Evolutionary conservation across 2,113 vertebrate genomes (phyloP).

Genomic region (Pandion haliaetus): DNA sequence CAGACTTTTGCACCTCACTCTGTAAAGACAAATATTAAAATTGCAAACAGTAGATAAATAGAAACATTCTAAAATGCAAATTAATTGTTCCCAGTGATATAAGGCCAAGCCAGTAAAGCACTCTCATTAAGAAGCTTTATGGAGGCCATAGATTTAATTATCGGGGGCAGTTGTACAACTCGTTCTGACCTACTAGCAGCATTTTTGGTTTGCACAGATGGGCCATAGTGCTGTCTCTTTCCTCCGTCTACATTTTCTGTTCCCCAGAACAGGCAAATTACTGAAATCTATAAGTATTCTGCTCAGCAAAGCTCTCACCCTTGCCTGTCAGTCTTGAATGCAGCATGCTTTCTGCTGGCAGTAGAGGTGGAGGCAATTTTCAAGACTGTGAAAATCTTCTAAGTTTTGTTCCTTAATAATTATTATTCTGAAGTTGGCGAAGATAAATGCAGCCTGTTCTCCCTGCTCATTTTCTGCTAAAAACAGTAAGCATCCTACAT

Average conservation of each 20-base stretch:
- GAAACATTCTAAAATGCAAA: constrained; percentile 40
- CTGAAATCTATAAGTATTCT: constrained; percentile 38
- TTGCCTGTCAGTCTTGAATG: constrained; percentile 40
- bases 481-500: not conserved
- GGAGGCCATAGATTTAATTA: constrained; percentile 68
- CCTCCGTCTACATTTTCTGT: not conserved
- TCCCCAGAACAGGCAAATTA: not conserved
- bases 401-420: constrained; percentile 29
- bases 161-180: constrained; percentile 40
- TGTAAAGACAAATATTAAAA: constrained; percentile 45
- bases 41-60: constrained; percentile 29
- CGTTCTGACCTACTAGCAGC: constrained; percentile 32
- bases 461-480: constrained; percentile 13
- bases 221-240: constrained; percentile 29
- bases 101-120: constrained; percentile 14
- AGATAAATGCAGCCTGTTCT: not conserved
- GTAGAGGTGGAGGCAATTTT: constrained; percentile 14
- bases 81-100: constrained; percentile 48
- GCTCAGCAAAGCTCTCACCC: constrained; percentile 20
- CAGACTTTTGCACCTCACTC: constrained; percentile 37
- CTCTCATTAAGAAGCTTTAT: constrained; percentile 55
- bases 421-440: not conserved
- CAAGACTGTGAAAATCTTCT: constrained; percentile 18
- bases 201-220: constrained; percentile 56
- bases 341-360: constrained; percentile 3